Evolutionary conservation across 2,113 vertebrate species (phyloP), one percentile per base, ranked within the genome.

Genomic region (Marmota flaviventris): DNA sequence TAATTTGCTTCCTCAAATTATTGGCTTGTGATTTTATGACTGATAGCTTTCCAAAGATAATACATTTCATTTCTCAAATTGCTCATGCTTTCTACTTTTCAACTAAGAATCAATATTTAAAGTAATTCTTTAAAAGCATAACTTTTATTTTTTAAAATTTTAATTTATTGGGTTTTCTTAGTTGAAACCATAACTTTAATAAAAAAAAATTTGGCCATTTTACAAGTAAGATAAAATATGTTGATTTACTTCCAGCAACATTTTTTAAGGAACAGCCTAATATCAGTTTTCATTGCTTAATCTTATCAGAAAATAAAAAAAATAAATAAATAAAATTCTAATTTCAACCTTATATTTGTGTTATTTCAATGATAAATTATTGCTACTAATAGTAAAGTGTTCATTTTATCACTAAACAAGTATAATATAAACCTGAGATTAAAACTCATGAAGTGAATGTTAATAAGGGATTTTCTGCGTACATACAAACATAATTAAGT

Each of bases 401-500:
- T 85, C 37, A 81, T 45, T 85, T 79, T 61, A 77, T 70, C 25
- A 73, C 16, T 58, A 89, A 95, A 81, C 70, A 97, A 83, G 12
- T 25, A 48, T 79, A 78, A 48, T 76, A 69, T 45, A 70, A 75
- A 92, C 32, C 10, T 77, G n/a, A 91, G 17, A 89, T 51, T 86
- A 73, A 37, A 67, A 73, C 29, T 83, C 95, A 17, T 81, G 56
- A 96, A 91, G 56, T 92, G 27, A 92, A 90, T 81, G 14, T 51
- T 92, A 67, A 87, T 39, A 93, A 92, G 73, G 37, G 16, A 72
- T 79, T 75, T 34, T 86, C 78, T 91, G 63, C 25, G 77, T 85
- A 95, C 45, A 9, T 9, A 48, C 4, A 39, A 88, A 81, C 37
- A 95, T 79, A 87, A 87, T 91, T 92, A 34, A 51, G 17, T 63